These are phyloP conservation scores for Leptopilina syphax DNA, from an alignment of 2,888 invertebrate genomes.

Conservation along the genomic window DNA sequence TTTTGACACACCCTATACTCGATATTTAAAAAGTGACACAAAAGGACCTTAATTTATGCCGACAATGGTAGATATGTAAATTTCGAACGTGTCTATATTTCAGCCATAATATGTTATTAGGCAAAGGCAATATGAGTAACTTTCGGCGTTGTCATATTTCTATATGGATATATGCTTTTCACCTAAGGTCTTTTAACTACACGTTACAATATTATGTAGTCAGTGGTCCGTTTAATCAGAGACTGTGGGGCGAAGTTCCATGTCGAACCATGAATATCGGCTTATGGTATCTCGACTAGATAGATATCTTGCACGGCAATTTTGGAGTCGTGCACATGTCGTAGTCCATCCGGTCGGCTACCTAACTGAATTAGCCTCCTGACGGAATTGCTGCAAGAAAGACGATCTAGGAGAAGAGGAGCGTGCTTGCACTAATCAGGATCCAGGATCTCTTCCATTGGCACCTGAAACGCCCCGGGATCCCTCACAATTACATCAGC, in stretches of 20 bases:
- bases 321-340: constrained; percentile 76
- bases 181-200: constrained; percentile 54
- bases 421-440: constrained; percentile 56
- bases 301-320: constrained; percentile 74
- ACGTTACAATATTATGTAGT: constrained; percentile 60
- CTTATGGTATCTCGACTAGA: constrained; percentile 68
- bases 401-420: constrained; percentile 53
- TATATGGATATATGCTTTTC: background rate
- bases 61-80: constrained; percentile 22
- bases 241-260: constrained; percentile 63
- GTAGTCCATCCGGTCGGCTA: constrained; percentile 63
- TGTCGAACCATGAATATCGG: constrained; percentile 74
- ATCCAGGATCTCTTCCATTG: constrained; percentile 58
- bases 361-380: constrained; percentile 58
- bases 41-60: constrained; percentile 18
- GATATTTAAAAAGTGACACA: background rate
- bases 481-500: constrained; percentile 48
- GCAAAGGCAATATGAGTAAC: background rate
- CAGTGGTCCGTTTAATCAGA: constrained; percentile 66
- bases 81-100: background rate
- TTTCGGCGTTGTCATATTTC: background rate
- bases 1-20: background rate
- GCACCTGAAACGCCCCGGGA: constrained; percentile 46
- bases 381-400: constrained; percentile 57
- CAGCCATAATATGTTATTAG: background rate